A percentile compares a stretch with the other conserved stretches of the same genome.
Conservation (phyloP, 2,797 vertebrate genomes). For the Myotis pilosus region DNA sequence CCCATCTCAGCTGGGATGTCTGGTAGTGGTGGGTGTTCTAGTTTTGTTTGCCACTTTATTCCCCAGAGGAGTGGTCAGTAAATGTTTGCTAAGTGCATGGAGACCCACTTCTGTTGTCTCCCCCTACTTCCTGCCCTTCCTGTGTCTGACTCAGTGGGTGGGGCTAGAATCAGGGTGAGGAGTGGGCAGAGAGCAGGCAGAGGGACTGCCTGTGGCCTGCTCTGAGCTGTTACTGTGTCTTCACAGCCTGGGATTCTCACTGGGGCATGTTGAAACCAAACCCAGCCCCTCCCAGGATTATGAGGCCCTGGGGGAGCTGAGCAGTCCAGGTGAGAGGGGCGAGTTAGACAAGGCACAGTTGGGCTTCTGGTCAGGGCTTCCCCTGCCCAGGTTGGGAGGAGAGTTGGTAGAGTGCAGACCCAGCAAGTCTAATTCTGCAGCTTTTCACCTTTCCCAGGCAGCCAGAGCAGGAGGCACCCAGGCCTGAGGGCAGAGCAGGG, state of each 20-base stretch:
- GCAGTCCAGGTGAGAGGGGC: neutral
- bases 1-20: neutral
- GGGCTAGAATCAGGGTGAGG: neutral
- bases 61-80: neutral
- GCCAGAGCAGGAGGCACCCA: neutral
- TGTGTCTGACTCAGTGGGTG: conserved; percentile 26
- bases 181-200: neutral
- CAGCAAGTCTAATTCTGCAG: neutral
- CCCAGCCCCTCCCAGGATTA: conserved; percentile 44
- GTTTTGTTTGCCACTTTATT: neutral
- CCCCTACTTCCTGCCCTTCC: neutral
- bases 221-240: neutral
- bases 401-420: neutral
- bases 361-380: neutral
- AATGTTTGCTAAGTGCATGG: neutral
- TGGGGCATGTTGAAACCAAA: conserved; percentile 50
- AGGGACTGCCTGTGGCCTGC: neutral
- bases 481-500: neutral
- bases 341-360: neutral
- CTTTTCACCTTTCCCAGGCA: neutral
- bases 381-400: neutral
- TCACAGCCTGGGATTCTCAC: neutral
- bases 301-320: neutral
- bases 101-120: neutral
- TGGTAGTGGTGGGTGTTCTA: neutral